These are phyloP conservation scores for Tauraco erythrolophus DNA, from an alignment of 2,113 vertebrate genomes.

Conservation along the genomic window DNA sequence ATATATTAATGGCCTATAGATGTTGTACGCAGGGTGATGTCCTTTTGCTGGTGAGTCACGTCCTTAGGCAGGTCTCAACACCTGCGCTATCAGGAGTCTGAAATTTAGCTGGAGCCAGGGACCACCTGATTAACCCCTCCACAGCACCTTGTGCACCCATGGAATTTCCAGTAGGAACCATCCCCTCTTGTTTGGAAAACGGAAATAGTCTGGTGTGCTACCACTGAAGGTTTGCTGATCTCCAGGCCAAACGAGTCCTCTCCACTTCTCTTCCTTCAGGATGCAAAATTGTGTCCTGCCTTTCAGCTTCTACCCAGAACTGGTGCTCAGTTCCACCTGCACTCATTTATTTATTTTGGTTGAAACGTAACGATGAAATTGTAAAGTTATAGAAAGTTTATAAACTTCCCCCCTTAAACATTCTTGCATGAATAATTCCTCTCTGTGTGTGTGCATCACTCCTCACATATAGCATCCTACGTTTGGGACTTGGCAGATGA, in stretches of 20 bases:
- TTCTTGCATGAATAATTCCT: background rate
- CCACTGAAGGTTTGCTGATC: no score
- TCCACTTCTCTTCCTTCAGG: background rate
- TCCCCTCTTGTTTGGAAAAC: rapidly evolving
- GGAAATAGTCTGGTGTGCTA: rapidly evolving
- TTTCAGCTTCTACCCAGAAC: background rate
- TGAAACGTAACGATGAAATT: background rate
- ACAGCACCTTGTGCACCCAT: no score
- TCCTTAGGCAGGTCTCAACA: background rate
- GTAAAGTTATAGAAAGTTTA: background rate
- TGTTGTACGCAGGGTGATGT: background rate
- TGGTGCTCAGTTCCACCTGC: background rate
- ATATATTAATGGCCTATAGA: background rate
- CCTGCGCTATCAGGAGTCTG: background rate
- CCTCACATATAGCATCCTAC: background rate
- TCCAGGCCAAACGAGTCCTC: rapidly evolving
- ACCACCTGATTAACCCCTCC: background rate
- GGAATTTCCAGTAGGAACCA: background rate
- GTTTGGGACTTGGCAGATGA: background rate
- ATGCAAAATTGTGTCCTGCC: background rate
- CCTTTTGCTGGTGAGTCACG: background rate
- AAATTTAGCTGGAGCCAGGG: background rate
- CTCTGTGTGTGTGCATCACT: background rate
- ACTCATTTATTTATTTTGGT: background rate
- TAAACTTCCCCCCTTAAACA: background rate